Evolutionary conservation across 2,888 invertebrate genomes (phyloP).

Genomic region (Mimumesa dahlbomi): DNA sequence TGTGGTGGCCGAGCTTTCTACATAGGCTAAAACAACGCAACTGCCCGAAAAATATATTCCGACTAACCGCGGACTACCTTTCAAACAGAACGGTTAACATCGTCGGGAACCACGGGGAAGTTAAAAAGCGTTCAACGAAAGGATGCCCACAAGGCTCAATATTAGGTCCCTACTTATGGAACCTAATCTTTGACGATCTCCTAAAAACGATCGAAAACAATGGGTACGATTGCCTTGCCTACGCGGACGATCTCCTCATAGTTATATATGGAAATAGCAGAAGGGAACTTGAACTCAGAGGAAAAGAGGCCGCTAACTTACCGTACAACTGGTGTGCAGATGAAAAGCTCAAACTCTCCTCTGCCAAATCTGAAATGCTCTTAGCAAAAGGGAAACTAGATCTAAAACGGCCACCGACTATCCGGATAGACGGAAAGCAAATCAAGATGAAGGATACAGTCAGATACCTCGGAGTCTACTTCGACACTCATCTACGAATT

Average conservation of each 20-base stretch:
- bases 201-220: background rate
- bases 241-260: background rate
- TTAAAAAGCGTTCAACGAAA: background rate
- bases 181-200: background rate
- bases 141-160: background rate
- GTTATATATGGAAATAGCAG: background rate
- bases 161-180: background rate
- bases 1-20: background rate
- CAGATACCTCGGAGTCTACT: background rate
- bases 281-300: background rate
- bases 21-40: background rate
- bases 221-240: background rate
- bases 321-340: background rate
- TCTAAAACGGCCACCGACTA: background rate
- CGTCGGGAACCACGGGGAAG: background rate
- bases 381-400: background rate
- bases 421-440: background rate
- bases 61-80: background rate
- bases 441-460: background rate
- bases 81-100: background rate
- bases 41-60: slow-evolving; percentile 1
- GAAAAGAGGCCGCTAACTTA: background rate
- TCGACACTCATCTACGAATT: background rate
- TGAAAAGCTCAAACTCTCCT: background rate
- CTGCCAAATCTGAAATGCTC: background rate